phyloP scores from a whole-genome alignment of 2,797 vertebrate genomes.

The Sebastes matsubarae region DNA sequence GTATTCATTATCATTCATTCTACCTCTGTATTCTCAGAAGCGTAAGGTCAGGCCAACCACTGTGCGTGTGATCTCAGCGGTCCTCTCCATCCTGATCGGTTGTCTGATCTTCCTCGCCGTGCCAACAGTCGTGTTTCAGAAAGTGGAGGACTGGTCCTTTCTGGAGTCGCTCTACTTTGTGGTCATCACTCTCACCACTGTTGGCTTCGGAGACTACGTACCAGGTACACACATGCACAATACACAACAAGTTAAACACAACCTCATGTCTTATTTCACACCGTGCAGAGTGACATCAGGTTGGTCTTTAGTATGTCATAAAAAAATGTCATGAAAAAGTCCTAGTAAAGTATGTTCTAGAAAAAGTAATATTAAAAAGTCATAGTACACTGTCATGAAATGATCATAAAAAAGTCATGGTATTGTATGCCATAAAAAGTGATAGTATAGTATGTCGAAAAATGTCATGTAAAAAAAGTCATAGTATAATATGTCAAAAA shows the following conservation, averaged over 20 bases:
- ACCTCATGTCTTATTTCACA: not conserved
- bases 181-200: conserved; percentile 92
- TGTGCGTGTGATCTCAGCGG: conserved; percentile 87
- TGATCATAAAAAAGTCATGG: too few relatives aligned
- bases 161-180: conserved; percentile 92
- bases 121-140: conserved; percentile 89
- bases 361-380: too few relatives aligned
- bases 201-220: conserved; percentile 93
- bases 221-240: conserved; percentile 73
- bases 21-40: conserved; percentile 74
- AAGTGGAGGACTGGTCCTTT: conserved; percentile 87
- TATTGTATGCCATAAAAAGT: too few relatives aligned
- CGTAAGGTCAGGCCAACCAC: conserved; percentile 87
- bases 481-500: too few relatives aligned
- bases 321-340: too few relatives aligned
- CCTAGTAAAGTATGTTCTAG: too few relatives aligned
- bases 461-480: fast-evolving
- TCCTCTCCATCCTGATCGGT: conserved; percentile 92
- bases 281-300: too few relatives aligned
- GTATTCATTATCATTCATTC: not conserved
- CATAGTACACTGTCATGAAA: too few relatives aligned
- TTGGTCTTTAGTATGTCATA: too few relatives aligned
- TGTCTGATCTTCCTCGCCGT: conserved; percentile 91
- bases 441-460: too few relatives aligned
- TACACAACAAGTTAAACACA: not conserved